Conservation (phyloP, 2,888 invertebrate genomes). For the Apamea crenata region DNA sequence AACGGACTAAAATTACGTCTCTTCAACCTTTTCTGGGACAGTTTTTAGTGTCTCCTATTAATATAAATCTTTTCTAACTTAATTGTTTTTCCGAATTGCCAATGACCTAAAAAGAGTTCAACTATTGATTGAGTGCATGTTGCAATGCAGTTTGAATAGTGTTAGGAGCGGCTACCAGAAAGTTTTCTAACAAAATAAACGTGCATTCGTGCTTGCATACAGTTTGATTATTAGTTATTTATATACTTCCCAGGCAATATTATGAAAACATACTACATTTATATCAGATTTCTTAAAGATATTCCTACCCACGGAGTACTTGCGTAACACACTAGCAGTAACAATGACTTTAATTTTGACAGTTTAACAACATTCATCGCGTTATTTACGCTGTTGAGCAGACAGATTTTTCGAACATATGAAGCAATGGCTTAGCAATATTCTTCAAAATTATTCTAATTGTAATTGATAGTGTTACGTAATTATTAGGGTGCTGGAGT, state of each 20-base stretch:
- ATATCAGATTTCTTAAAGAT: neutral
- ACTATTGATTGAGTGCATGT: constrained; percentile 28
- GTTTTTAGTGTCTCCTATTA: constrained; percentile 29
- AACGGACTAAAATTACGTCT: constrained; percentile 55
- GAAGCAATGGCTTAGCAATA: no score
- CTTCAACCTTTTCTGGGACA: constrained; percentile 42
- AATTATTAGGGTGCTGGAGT: neutral
- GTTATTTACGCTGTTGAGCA: no score
- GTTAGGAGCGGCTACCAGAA: neutral
- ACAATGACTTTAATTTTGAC: no score
- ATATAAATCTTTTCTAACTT: constrained; percentile 30
- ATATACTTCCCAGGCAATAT: neutral
- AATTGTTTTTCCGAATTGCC: constrained; percentile 32
- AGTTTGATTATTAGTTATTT: constrained; percentile 11
- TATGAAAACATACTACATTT: neutral
- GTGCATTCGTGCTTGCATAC: neutral
- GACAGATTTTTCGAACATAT: no score
- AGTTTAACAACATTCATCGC: no score
- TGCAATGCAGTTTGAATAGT: constrained; percentile 20
- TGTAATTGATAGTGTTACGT: no score
- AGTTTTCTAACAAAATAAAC: constrained; percentile 1
- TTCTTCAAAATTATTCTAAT: no score
- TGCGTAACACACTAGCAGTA: no score
- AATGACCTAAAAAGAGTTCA: constrained; percentile 42
- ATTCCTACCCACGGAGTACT: neutral